Evolutionary conservation across 1,140 invertebrate species (phyloP).

Genomic region (Zaprionus inermis): DNA sequence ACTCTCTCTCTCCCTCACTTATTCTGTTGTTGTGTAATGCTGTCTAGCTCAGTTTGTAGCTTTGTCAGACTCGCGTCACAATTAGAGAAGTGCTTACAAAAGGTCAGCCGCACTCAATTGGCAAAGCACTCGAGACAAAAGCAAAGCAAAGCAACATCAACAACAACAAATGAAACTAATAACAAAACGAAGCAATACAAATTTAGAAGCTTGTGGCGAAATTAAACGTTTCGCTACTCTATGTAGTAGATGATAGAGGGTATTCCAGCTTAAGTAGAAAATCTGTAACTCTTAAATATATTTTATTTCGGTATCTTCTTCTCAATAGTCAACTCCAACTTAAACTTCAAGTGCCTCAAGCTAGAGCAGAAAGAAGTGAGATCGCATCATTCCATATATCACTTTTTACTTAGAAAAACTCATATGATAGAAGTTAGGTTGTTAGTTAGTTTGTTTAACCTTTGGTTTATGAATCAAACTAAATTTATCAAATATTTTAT

Average conservation of each 20-base stretch:
- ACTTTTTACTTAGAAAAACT: too few relatives aligned
- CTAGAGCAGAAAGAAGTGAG: too few relatives aligned
- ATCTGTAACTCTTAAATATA: background rate
- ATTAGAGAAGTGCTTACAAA: conserved; percentile 76
- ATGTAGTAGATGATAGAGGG: conserved; percentile 1
- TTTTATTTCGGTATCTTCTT: background rate
- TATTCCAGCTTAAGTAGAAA: background rate
- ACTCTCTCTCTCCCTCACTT: background rate
- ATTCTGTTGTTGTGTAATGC: background rate
- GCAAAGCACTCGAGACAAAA: conserved; percentile 59
- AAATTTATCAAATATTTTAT: background rate
- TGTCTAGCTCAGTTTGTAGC: conserved; percentile 30
- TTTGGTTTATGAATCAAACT: too few relatives aligned
- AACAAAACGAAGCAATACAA: conserved; percentile 69
- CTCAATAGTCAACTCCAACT: too few relatives aligned
- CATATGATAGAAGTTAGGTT: too few relatives aligned
- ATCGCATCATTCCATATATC: too few relatives aligned
- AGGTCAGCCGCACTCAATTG: conserved; percentile 68
- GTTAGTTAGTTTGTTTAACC: too few relatives aligned
- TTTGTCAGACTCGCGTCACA: conserved; percentile 51
- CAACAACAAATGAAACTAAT: conserved; percentile 52
- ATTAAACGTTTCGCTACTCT: conserved; percentile 66
- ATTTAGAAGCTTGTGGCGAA: conserved; percentile 76
- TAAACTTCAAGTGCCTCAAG: too few relatives aligned
- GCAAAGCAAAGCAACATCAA: conserved; percentile 33